Evolutionary conservation across 1,140 invertebrate genomes (phyloP).

Genomic region (Dufourea novaeangliae): DNA sequence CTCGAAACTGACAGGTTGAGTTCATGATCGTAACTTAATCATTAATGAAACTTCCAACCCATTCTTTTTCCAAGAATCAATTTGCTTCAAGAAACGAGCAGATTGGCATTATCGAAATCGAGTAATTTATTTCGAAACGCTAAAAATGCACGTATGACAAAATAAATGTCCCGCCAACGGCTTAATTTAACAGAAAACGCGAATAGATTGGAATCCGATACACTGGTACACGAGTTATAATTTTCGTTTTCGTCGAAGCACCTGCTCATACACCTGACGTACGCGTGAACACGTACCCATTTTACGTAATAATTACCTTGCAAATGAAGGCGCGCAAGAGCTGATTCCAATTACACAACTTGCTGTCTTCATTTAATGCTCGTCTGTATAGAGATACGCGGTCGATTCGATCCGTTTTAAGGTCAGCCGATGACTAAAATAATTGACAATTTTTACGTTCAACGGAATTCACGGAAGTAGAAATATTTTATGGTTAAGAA

Average conservation of each 20-base stretch:
- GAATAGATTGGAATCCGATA: constrained; percentile 20
- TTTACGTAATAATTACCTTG: constrained; percentile 21
- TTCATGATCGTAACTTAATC: no score
- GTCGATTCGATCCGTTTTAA: not conserved
- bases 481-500: not conserved
- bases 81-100: not conserved
- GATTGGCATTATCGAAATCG: not conserved
- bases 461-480: not conserved
- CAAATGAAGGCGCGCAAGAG: not conserved
- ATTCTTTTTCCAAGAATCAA: not conserved
- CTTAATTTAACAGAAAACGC: not conserved
- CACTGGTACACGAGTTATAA: not conserved
- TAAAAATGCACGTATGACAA: not conserved
- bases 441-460: not conserved
- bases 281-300: not conserved
- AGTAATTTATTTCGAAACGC: not conserved
- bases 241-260: not conserved
- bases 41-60: not conserved
- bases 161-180: no score
- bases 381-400: not conserved
- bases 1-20: no score
- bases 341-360: not conserved
- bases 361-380: not conserved
- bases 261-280: constrained; percentile 30
- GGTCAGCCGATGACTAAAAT: not conserved